phyloP scores from a whole-genome alignment of 1,140 invertebrate species.

The Phortica variegata region DNA sequence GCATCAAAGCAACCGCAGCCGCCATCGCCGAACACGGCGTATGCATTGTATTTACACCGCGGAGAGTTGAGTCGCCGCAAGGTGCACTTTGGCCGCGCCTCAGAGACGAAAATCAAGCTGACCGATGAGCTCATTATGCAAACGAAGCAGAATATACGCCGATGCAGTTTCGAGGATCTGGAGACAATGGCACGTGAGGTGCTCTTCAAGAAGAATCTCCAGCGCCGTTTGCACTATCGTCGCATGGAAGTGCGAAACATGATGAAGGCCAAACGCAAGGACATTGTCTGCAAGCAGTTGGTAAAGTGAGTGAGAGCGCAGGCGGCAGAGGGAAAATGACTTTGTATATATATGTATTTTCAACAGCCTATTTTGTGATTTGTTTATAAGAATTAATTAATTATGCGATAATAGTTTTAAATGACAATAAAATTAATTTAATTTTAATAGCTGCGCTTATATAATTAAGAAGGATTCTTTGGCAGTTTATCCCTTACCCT shows the following conservation, averaged over 20 bases:
- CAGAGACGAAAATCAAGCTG: constrained; percentile 35
- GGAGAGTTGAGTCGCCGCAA: constrained; percentile 34
- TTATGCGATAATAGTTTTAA: too few species aligned
- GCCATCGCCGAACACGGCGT: constrained; percentile 27
- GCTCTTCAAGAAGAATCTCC: constrained; percentile 34
- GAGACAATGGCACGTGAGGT: constrained; percentile 37
- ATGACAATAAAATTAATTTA: too few species aligned
- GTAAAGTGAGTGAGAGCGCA: too few species aligned
- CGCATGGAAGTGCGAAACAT: constrained; percentile 27
- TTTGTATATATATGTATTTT: too few species aligned
- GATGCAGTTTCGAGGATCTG: constrained; percentile 37
- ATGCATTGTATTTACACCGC: constrained; percentile 35
- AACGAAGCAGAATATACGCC: constrained; percentile 33
- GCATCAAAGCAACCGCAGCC: background rate
- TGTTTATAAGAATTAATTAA: too few species aligned
- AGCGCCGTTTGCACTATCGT: constrained; percentile 31
- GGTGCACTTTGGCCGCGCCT: constrained; percentile 12
- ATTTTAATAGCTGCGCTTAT: too few species aligned
- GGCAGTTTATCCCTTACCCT: too few species aligned
- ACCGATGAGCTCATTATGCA: constrained; percentile 32
- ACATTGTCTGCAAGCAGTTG: too few species aligned
- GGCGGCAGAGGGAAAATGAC: background rate
- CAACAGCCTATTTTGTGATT: too few species aligned
- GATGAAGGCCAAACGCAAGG: constrained; percentile 23
- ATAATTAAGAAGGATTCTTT: too few species aligned